These are phyloP conservation scores for Vollenhovia emeryi DNA, from an alignment of 1,140 invertebrate genomes.

Conservation along the genomic window DNA sequence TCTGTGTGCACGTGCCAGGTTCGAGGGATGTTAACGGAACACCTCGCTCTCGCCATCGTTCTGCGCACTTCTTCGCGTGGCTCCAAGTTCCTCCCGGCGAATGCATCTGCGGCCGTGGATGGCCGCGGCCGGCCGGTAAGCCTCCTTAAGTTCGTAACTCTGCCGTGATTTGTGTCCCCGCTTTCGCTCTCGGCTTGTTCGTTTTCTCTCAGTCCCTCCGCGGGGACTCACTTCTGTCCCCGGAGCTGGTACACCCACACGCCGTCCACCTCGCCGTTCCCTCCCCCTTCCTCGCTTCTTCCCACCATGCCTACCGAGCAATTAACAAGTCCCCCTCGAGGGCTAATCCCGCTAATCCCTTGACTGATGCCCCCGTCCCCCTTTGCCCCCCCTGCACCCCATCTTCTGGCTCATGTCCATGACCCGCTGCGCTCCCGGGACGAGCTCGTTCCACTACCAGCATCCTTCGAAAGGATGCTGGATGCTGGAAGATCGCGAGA, in stretches of 20 bases:
- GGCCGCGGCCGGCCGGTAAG: conserved; percentile 62
- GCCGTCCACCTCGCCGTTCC: conserved; percentile 5
- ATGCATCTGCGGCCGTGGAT: conserved; percentile 61
- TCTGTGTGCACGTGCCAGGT: too few species aligned
- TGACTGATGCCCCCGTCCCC: conserved; percentile 74
- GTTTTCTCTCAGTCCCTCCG: conserved; percentile 51
- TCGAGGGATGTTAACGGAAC: not conserved
- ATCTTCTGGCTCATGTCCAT: conserved; percentile 59
- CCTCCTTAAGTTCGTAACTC: conserved; percentile 77
- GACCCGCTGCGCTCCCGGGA: conserved; percentile 57
- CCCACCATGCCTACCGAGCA: conserved; percentile 71
- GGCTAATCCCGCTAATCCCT: conserved; percentile 78
- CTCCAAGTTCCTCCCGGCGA: not conserved
- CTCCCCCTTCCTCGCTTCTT: not conserved
- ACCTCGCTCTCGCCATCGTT: not conserved
- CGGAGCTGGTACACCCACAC: conserved; percentile 49
- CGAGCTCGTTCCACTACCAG: conserved; percentile 64
- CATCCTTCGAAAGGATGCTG: conserved; percentile 64
- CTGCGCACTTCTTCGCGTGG: not conserved
- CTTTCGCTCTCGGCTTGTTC: conserved; percentile 55
- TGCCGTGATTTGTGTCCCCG: conserved; percentile 74
- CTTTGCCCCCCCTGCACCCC: conserved; percentile 4
- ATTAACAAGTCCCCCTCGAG: conserved; percentile 78
- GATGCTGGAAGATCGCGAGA: conserved; percentile 43
- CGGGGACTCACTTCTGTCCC: conserved; percentile 42